A percentile compares a stretch with the other conserved stretches of the same genome.
These are phyloP conservation scores for Cyanistes caeruleus DNA, from an alignment of 2,113 vertebrate genomes.

Conservation along the genomic window DNA sequence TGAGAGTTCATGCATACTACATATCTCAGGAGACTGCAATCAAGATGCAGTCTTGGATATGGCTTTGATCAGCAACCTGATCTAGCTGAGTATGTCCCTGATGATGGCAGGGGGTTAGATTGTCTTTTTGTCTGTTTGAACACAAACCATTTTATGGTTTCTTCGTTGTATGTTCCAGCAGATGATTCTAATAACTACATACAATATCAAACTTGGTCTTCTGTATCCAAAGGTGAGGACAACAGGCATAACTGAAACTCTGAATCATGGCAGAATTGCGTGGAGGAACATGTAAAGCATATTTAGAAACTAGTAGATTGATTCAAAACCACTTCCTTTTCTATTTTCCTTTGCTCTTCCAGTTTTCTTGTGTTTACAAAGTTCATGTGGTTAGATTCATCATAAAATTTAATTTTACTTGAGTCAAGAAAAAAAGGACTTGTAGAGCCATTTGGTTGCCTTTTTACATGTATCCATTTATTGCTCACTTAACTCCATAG, in stretches of 20 bases:
- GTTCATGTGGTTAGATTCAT: not conserved
- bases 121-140: not conserved
- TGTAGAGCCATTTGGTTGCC: not conserved
- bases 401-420: not conserved
- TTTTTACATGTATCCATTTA: not conserved
- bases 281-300: not conserved
- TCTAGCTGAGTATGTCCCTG: not conserved
- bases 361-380: not conserved
- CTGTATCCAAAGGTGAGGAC: not conserved
- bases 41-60: not conserved
- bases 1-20: not conserved
- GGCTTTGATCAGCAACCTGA: not conserved
- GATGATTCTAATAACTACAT: not conserved
- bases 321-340: not conserved
- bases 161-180: not conserved
- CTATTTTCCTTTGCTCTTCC: not conserved
- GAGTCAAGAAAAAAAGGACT: not conserved
- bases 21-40: not conserved
- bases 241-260: not conserved
- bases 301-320: not conserved
- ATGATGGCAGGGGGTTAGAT: fast-evolving
- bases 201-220: not conserved
- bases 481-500: not conserved
- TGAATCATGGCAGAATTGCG: not conserved
- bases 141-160: not conserved